These are phyloP conservation scores for Barnardius zonarius DNA, from an alignment of 2,113 vertebrate genomes.

Conservation along the genomic window DNA sequence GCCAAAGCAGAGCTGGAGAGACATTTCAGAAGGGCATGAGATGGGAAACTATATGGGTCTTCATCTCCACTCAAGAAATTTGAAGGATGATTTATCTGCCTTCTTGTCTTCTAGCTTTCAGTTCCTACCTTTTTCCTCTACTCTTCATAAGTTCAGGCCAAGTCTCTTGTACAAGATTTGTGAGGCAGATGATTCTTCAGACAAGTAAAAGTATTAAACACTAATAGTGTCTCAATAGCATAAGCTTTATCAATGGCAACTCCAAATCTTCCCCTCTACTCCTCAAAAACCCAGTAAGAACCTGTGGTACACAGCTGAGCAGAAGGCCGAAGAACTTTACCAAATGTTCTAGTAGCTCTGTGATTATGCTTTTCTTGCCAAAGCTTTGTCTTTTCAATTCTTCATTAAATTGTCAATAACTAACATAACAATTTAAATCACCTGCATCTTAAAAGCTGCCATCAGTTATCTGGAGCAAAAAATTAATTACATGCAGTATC, in stretches of 20 bases:
- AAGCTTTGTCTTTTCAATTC: background rate
- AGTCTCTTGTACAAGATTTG: background rate
- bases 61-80: background rate
- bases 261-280: background rate
- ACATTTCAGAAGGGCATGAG: background rate
- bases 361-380: background rate
- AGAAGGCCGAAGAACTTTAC: background rate
- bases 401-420: background rate
- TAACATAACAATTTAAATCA: background rate
- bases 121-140: background rate
- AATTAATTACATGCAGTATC: background rate
- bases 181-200: background rate
- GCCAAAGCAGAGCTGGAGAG: background rate
- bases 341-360: background rate
- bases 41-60: background rate
- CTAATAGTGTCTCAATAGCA: background rate
- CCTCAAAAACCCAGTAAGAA: background rate
- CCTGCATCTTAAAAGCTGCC: background rate
- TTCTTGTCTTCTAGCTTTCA: background rate
- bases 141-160: background rate
- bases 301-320: background rate
- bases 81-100: background rate
- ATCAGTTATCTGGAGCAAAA: background rate
- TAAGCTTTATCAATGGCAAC: background rate
- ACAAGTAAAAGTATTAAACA: background rate